Base-by-base conservation (phyloP, 2,888 invertebrate genomes). In the Microchrysa polita region DNA sequence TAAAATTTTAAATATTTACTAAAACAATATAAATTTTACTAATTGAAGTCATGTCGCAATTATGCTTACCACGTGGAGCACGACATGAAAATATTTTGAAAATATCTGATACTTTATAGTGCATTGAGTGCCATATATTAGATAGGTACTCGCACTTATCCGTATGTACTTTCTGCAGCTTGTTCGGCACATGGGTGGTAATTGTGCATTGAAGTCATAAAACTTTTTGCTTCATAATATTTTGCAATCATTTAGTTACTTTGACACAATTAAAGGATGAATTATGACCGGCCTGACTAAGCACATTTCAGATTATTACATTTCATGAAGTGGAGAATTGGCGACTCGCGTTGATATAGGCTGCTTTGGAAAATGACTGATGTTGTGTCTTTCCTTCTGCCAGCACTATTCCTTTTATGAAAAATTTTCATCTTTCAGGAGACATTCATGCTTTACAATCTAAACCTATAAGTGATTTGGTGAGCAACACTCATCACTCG, bases 201-300 rank as follows among this genome's bases (percentile, higher is more conserved):
- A 65, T 48, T 69, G 57, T 20, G 57, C 57, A 69, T 69, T 55
- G 55, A 20, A 57, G 55, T 20, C 12, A 69, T 69, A 69, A n/a
- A 67, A 67, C 22, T 42, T 57, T 34, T 34, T 65, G 48, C 65
- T 61, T 53, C 52, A 14, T 57, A 40, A 69, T 57, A 57, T 69
- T 69, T 69, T 40, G 69, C 69, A 69, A 69, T 55, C 55, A 69
- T 57, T 57, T 69, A 22, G 48, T 57, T 55, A 40, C 57, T 69
- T 57, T 69, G 69, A 55, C 69, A 69, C 69, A 69, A 69, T 69
- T 69, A 69, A 69, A 69, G 57, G 69, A 69, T 69, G 69, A 69
- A 69, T 69, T 69, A 69, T 69, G 57, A 22, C 42, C 27, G 59
- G 7, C 27, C 52, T 67, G n/a, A 67, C 22, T 55, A 65, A 53